Percentiles rank a stretch among this genome's conserved stretches.
Conservation (phyloP, 1,140 invertebrate species). For the Drosophila simulans region DNA sequence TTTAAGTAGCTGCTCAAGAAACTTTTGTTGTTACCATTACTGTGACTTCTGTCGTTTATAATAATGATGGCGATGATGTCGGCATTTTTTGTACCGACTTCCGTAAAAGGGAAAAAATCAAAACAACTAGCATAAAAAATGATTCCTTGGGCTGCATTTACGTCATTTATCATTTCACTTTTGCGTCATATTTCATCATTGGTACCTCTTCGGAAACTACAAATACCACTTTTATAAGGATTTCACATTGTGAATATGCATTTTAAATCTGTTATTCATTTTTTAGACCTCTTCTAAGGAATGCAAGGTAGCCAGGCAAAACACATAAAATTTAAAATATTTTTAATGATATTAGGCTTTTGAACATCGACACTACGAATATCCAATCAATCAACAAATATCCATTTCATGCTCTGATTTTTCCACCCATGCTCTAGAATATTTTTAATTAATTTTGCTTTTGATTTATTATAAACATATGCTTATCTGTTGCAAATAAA, state of each 20-base stretch:
- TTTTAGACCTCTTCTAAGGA: not conserved
- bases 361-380: not conserved
- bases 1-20: conserved; percentile 26
- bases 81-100: conserved; percentile 46
- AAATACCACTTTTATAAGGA: not conserved
- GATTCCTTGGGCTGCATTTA: conserved; percentile 15
- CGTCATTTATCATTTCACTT: conserved; percentile 38
- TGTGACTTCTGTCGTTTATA: conserved; percentile 26
- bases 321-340: conserved; percentile 10
- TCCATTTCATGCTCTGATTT: conserved; percentile 16
- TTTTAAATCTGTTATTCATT: not conserved
- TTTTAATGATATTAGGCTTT: not conserved
- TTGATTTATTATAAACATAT: conserved; percentile 34
- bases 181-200: conserved; percentile 6
- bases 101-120: conserved; percentile 13
- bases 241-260: not conserved
- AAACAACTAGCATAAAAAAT: conserved; percentile 26
- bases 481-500: conserved; percentile 29
- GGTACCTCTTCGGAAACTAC: no score
- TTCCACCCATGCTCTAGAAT: conserved; percentile 8
- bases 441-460: conserved; percentile 22
- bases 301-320: not conserved
- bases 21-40: conserved; percentile 26
- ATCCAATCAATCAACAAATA: conserved; percentile 28
- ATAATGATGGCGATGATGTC: conserved; percentile 41